phyloP scores from a whole-genome alignment of 2,888 invertebrate genomes.

The Himalopsyche anomala region DNA sequence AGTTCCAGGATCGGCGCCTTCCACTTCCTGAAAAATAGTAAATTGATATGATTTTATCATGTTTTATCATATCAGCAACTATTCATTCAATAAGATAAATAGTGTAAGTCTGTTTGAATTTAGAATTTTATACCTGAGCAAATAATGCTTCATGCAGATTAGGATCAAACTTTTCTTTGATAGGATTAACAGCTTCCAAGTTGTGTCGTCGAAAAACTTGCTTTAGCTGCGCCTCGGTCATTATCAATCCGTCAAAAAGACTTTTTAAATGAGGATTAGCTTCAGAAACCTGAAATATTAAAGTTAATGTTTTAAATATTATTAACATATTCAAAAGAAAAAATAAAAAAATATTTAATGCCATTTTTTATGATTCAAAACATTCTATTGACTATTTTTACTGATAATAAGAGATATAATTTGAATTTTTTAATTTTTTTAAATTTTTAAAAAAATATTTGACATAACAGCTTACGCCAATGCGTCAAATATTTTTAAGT shows the following conservation, averaged over 20 bases:
- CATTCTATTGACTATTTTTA: too few species aligned
- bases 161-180: constrained; percentile 96
- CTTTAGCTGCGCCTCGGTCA: constrained; percentile 91
- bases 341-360: too few species aligned
- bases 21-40: constrained; percentile 78
- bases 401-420: too few species aligned
- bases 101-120: background rate
- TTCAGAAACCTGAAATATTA: constrained; percentile 71
- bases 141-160: constrained; percentile 97
- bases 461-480: too few species aligned
- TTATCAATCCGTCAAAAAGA: constrained; percentile 90
- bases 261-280: constrained; percentile 88
- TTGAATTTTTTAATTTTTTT: too few species aligned
- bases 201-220: constrained; percentile 95
- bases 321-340: too few species aligned
- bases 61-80: background rate
- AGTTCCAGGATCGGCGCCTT: constrained; percentile 89
- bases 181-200: constrained; percentile 88
- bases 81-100: background rate
- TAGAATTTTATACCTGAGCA: constrained; percentile 82
- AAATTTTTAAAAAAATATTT: too few species aligned
- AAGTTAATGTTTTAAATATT: background rate
- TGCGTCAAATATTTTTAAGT: too few species aligned
- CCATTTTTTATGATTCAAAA: too few species aligned
- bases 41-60: background rate